Evolutionary conservation across 2,797 vertebrate genomes (phyloP), one percentile per base, ranked within the genome.

Genomic region (Hyperoplus lanceolatus): DNA sequence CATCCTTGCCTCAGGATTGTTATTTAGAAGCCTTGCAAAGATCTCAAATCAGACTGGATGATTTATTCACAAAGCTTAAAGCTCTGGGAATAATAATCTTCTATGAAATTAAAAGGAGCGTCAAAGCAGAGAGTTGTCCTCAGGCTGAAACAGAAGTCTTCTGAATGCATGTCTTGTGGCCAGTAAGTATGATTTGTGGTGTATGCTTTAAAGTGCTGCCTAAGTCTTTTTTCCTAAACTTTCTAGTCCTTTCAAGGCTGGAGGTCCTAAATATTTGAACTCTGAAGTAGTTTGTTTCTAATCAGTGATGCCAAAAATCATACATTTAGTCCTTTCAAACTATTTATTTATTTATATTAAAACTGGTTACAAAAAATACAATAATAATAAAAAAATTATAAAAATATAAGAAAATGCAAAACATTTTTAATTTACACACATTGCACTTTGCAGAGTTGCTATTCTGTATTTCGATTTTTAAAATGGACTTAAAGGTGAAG

Each of bases 131-230:
- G 57, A 57, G n/a, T 79, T 80, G 62, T 75, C 82, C 46, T 42
- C 53, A n/a, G 80, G 82, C 80, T 83, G 55, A 85, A 85, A 80
- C 42, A 75, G 78, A 71, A 66, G 59, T 55, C 53, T 54, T 39
- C 70, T 85, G 58, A 84, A 76, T 75, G 64, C 72, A 73, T 82
- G 68, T 84, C 76, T 81, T 70, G 61, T 77, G 81, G 81, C 50
- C 69, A 68, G 54, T 76, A 70, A 85, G 84, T 78, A 77, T 83
- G 73, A 84, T 88, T 88, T 81, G 75, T 85, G 75, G 82, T 83
- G 79, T 51, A 59, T 42, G 55, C 79, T 82, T 85, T 69, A 57
- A 81, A 82, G 61, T 46, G 8, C 57, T 77, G 72, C 75, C 57
- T 54, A 16, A 11, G 42, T 61, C n/a, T 69, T 69, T 73, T 70